Conservation (phyloP, 2,797 vertebrate genomes). For the Phrynocephalus vlangalii region DNA sequence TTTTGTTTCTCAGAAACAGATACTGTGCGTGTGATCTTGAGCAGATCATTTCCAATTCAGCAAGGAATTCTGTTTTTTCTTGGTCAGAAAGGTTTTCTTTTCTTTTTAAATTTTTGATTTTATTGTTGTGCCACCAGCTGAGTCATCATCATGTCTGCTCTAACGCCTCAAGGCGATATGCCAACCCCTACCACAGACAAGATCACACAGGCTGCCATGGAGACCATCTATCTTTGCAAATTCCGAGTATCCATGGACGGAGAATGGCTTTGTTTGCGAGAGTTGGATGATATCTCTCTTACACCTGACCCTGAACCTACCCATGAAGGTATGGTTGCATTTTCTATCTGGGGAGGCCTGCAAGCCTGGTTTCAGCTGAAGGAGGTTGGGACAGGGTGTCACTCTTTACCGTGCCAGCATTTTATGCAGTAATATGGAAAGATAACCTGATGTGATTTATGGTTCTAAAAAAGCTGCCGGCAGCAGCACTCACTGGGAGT, state of each 20-base stretch:
- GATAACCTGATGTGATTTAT: not conserved
- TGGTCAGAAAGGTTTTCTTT: constrained; percentile 65
- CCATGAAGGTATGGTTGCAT: constrained; percentile 91
- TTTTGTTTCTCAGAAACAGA: constrained; percentile 71
- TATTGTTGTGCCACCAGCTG: constrained; percentile 86
- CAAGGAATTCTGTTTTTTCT: constrained; percentile 57
- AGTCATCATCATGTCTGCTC: constrained; percentile 99
- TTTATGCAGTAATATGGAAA: constrained; percentile 4
- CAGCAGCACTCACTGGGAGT: not conserved
- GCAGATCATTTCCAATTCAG: constrained; percentile 55
- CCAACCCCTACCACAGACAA: constrained; percentile 99
- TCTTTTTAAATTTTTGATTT: constrained; percentile 58
- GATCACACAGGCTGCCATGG: constrained; percentile 99
- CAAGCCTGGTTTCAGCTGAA: constrained; percentile 36
- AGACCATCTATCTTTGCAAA: constrained; percentile 99
- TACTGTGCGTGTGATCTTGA: constrained; percentile 54
- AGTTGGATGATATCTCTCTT: constrained; percentile 99
- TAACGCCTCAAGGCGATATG: constrained; percentile 96
- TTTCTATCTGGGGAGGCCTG: constrained; percentile 27
- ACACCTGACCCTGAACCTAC: constrained; percentile 99
- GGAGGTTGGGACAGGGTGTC: constrained; percentile 29
- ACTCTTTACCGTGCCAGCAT: not conserved
- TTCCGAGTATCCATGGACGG: constrained; percentile 99
- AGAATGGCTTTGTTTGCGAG: constrained; percentile 97
- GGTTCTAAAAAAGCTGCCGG: not conserved